A percentile compares a stretch with the other conserved stretches of the same genome.
Conservation (phyloP, 1,140 invertebrate species). For the Neodiprion pinetum region DNA sequence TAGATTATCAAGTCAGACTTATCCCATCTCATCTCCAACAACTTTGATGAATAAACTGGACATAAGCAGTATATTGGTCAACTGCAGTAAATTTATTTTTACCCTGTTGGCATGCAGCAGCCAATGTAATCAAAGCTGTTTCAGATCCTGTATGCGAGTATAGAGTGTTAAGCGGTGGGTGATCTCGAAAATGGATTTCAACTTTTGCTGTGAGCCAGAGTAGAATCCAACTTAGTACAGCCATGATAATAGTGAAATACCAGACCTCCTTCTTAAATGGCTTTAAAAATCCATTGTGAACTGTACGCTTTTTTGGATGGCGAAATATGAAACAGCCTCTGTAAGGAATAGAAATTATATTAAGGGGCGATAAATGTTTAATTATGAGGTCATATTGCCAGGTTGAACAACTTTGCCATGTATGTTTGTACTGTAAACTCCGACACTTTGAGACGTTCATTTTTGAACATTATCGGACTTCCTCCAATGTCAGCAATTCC, state of each 20-base stretch:
- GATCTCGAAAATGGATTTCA: constrained; percentile 23
- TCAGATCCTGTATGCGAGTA: constrained; percentile 36
- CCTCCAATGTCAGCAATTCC: constrained; percentile 68
- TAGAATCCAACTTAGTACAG: constrained; percentile 36
- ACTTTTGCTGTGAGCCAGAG: constrained; percentile 32
- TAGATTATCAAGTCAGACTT: not conserved
- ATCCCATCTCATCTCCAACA: not conserved
- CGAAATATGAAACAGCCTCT: constrained; percentile 70
- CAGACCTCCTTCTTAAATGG: constrained; percentile 42
- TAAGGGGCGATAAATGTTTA: too few species aligned
- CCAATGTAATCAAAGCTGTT: constrained; percentile 51
- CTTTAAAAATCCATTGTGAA: constrained; percentile 61
- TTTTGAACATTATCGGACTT: constrained; percentile 66
- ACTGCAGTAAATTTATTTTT: not conserved
- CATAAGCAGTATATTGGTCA: not conserved
- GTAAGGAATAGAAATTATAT: constrained; percentile 15
- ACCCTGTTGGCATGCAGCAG: constrained; percentile 65
- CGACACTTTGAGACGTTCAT: constrained; percentile 64
- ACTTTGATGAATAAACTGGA: too few species aligned
- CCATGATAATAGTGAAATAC: constrained; percentile 35
- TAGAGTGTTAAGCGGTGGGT: constrained; percentile 4
- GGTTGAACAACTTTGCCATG: constrained; percentile 59
- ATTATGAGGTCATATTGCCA: too few species aligned
- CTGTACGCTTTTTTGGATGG: constrained; percentile 66
- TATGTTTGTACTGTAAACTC: constrained; percentile 69